Percentiles rank a stretch among this genome's conserved stretches.
phyloP scores from a whole-genome alignment of 2,113 vertebrate species.

The human region GRCh38 chr5:124232001-124232500 shows the following conservation, averaged over 20 bases:
- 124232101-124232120: conserved; percentile 1
- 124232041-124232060: not conserved
- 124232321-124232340: conserved; percentile 66
- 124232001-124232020: not conserved
- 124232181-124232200: conserved; percentile 58
- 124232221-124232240: conserved; percentile 14
- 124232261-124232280: not conserved
- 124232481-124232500: conserved; percentile 69
- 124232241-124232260: not conserved
- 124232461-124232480: conserved; percentile 79
- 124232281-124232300: conserved; percentile 44
- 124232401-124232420: conserved; percentile 76
- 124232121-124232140: conserved; percentile 39
- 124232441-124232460: conserved; percentile 79
- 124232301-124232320: conserved; percentile 74
- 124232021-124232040: not conserved
- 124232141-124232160: conserved; percentile 66
- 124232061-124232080: not conserved
- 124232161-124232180: conserved; percentile 58
- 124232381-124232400: conserved; percentile 65
- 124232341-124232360: conserved; percentile 60
- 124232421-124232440: conserved; percentile 66
- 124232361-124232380: not conserved
- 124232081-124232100: not conserved
- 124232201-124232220: conserved; percentile 35